These are phyloP conservation scores for Coreoperca whiteheadi DNA, from an alignment of 2,113 vertebrate genomes.

Conservation along the genomic window DNA sequence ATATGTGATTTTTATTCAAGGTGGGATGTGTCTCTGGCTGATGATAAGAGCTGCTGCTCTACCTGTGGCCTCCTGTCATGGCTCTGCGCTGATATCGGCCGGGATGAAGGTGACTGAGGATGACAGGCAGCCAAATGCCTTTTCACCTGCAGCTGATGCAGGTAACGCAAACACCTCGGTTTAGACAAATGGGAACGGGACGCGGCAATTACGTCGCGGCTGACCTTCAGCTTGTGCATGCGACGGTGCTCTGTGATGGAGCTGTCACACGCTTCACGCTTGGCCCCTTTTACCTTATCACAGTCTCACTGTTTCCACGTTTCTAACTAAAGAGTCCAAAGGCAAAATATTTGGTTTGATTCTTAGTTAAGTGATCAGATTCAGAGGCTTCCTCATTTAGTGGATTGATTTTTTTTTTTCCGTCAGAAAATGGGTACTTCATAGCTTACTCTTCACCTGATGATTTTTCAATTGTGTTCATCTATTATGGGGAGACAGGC, in stretches of 20 bases:
- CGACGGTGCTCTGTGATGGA: slow-evolving; percentile 46
- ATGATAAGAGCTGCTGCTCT: slow-evolving; percentile 28
- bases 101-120: slow-evolving; percentile 71
- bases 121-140: slow-evolving; percentile 74
- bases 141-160: slow-evolving; percentile 73
- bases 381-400: background rate
- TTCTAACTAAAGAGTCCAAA: background rate
- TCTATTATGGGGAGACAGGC: slow-evolving; percentile 14
- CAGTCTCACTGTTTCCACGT: slow-evolving; percentile 5
- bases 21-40: background rate
- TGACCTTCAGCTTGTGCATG: slow-evolving; percentile 71
- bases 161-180: slow-evolving; percentile 43
- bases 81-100: slow-evolving; percentile 15
- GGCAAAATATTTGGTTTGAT: background rate
- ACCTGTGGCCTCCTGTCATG: slow-evolving; percentile 35
- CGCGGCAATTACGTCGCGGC: slow-evolving; percentile 29
- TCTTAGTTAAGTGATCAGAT: background rate
- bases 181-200: slow-evolving; percentile 68
- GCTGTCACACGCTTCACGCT: slow-evolving; percentile 63
- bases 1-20: slow-evolving; percentile 3
- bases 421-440: background rate
- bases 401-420: background rate
- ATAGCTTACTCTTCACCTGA: background rate
- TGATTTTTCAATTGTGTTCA: slow-evolving; percentile 26
- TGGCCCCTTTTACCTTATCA: slow-evolving; percentile 28